phyloP scores from a whole-genome alignment of 2,888 invertebrate genomes.

The Tholera decimalis region DNA sequence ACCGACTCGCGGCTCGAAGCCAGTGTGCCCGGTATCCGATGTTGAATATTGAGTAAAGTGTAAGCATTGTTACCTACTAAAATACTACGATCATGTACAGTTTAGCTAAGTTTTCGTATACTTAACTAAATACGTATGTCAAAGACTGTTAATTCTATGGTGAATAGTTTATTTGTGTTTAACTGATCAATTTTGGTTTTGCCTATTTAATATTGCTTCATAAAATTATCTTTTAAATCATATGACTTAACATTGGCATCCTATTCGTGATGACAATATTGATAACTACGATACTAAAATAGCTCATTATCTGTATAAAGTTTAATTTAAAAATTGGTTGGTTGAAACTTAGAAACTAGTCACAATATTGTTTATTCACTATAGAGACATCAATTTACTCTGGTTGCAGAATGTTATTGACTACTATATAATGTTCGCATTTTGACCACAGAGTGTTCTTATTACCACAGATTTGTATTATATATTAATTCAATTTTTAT shows the following conservation, averaged over 20 bases:
- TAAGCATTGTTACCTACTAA: slow-evolving; percentile 62
- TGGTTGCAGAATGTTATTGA: slow-evolving; percentile 22
- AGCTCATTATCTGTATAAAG: slow-evolving; percentile 5
- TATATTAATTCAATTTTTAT: slow-evolving; percentile 33
- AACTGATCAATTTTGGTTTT: slow-evolving; percentile 1
- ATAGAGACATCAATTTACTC: slow-evolving; percentile 12
- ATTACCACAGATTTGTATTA: slow-evolving; percentile 58
- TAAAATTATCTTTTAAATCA: slow-evolving; percentile 6
- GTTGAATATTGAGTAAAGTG: slow-evolving; percentile 59
- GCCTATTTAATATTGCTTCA: slow-evolving; percentile 19
- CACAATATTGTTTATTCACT: slow-evolving; percentile 53
- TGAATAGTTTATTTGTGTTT: slow-evolving; percentile 12
- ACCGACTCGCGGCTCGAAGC: slow-evolving; percentile 53
- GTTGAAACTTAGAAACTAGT: slow-evolving; percentile 78
- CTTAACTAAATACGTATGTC: slow-evolving; percentile 26
- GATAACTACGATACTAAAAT: not conserved
- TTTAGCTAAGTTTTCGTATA: slow-evolving; percentile 39
- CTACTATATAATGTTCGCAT: slow-evolving; percentile 35
- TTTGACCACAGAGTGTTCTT: slow-evolving; percentile 51
- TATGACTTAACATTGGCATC: slow-evolving; percentile 5
- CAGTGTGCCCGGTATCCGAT: slow-evolving; percentile 56
- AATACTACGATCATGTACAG: slow-evolving; percentile 54
- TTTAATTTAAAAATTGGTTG: slow-evolving; percentile 62
- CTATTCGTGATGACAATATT: slow-evolving; percentile 1
- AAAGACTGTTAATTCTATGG: slow-evolving; percentile 15